Evolutionary conservation across 2,888 invertebrate genomes (phyloP).

Genomic region (Dysmachus trigonus): DNA sequence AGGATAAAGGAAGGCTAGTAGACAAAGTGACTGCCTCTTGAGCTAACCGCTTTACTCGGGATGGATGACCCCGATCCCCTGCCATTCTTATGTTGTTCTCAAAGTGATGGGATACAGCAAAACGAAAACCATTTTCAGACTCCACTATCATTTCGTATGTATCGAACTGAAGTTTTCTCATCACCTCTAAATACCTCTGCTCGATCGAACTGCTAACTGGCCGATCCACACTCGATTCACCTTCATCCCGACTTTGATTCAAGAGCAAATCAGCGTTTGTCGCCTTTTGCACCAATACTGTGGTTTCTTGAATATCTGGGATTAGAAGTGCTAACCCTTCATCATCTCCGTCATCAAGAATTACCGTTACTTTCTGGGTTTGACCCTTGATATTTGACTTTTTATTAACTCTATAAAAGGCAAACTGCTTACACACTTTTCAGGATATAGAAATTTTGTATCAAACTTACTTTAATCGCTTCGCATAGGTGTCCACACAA

Average conservation of each 20-base stretch:
- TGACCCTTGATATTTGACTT: conserved; percentile 67
- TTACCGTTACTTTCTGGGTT: conserved; percentile 62
- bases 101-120: conserved; percentile 89
- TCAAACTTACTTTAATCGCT: conserved; percentile 75
- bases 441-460: background rate
- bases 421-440: background rate
- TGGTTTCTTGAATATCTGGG: conserved; percentile 82
- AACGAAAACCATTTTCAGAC: conserved; percentile 77
- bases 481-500: conserved; percentile 92
- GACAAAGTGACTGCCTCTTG: conserved; percentile 95
- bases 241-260: conserved; percentile 54
- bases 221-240: conserved; percentile 62
- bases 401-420: conserved; percentile 69
- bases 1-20: conserved; percentile 89
- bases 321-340: conserved; percentile 89
- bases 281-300: conserved; percentile 61
- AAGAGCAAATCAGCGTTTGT: conserved; percentile 59
- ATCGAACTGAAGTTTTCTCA: conserved; percentile 91
- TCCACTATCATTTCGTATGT: conserved; percentile 93
- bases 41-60: conserved; percentile 88
- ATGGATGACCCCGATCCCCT: conserved; percentile 85
- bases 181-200: conserved; percentile 83
- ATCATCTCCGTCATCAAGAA: conserved; percentile 80
- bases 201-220: conserved; percentile 70
- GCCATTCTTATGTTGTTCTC: conserved; percentile 87